These are phyloP conservation scores for Myotis lucifugus DNA, from an alignment of 2,113 vertebrate genomes.

Conservation along the genomic window DNA sequence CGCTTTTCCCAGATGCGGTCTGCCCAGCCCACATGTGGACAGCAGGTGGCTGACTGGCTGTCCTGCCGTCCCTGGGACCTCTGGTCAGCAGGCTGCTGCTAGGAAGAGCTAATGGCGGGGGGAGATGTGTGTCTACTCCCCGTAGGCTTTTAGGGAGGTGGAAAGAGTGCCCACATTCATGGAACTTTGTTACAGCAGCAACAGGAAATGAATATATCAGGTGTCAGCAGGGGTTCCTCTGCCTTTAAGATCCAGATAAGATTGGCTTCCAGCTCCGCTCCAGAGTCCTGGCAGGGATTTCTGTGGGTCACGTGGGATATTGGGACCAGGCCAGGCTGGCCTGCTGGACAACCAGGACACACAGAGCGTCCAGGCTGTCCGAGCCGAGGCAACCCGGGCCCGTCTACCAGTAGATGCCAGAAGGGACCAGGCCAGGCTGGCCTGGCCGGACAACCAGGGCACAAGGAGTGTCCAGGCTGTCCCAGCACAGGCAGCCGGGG, in stretches of 20 bases:
- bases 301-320: background rate
- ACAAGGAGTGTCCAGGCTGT: too few species aligned
- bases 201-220: background rate
- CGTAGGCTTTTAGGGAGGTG: background rate
- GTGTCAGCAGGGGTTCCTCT: background rate
- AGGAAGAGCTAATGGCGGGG: background rate
- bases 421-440: background rate
- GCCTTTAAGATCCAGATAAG: background rate
- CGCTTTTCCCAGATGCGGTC: background rate
- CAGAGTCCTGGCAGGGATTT: background rate
- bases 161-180: background rate
- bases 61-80: background rate
- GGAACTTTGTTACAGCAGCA: background rate
- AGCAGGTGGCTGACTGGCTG: background rate
- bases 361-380: background rate
- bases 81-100: background rate
- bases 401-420: background rate
- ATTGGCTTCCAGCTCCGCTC: background rate
- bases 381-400: background rate
- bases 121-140: background rate
- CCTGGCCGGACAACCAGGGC: background rate
- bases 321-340: background rate
- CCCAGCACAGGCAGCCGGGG: background rate
- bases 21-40: background rate
- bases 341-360: background rate